Evolutionary conservation across 92 coral and sea anemone genomes (phyloP).

Genomic region (Actinernus sp.): DNA sequence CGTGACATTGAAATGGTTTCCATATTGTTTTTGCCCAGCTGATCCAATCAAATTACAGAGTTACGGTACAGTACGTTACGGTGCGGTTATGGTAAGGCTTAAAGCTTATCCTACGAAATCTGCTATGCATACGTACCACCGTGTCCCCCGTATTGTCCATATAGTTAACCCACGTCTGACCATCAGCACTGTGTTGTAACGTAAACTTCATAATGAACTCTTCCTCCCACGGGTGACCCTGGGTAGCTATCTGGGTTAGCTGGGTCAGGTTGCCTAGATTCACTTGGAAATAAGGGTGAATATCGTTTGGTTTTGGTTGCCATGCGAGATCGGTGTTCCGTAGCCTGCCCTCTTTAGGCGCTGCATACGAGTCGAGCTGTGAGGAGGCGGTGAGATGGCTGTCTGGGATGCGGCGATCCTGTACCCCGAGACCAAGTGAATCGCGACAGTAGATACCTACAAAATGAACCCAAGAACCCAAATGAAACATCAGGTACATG

Average conservation of each 20-base stretch:
- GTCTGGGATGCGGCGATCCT: constrained; percentile 53
- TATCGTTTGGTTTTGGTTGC: constrained; percentile 41
- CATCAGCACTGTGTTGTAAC: constrained; percentile 56
- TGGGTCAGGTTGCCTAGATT: constrained; percentile 67
- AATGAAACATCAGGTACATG: too few species aligned
- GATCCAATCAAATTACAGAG: too few species aligned
- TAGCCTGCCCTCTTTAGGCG: constrained; percentile 53
- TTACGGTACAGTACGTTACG: too few species aligned
- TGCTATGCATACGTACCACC: constrained; percentile 28
- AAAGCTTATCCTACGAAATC: background rate
- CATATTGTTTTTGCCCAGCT: too few species aligned
- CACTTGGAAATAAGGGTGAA: constrained; percentile 59
- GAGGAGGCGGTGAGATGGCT: constrained; percentile 45
- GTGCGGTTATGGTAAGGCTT: background rate
- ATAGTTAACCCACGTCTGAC: constrained; percentile 55
- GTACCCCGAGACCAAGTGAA: constrained; percentile 57
- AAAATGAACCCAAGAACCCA: too few species aligned
- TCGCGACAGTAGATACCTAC: constrained; percentile 45
- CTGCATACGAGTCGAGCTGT: constrained; percentile 26
- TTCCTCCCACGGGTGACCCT: constrained; percentile 74
- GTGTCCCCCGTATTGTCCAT: constrained; percentile 41
- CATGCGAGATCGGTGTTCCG: constrained; percentile 52
- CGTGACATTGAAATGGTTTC: too few species aligned
- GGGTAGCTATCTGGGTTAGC: constrained; percentile 63
- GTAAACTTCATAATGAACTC: constrained; percentile 56